Conservation (phyloP, 2,888 invertebrate genomes). For the Dione vanillae region DNA sequence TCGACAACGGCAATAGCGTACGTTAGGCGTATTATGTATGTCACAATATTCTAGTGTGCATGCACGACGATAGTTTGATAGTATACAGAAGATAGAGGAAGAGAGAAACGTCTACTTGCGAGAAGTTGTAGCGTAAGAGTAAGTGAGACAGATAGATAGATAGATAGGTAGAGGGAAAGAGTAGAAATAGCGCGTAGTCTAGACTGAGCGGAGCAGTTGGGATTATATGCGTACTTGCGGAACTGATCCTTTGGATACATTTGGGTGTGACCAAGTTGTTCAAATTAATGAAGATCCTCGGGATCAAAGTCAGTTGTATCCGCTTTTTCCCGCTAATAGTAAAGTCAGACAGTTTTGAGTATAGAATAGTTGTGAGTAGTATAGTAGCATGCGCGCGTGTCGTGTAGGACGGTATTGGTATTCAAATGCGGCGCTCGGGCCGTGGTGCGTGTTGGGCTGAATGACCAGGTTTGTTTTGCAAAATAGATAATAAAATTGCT, state of each 20-base stretch:
- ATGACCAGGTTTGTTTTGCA: constrained; percentile 48
- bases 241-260: constrained; percentile 73
- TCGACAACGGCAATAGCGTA: constrained; percentile 75
- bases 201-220: constrained; percentile 79
- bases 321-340: constrained; percentile 80
- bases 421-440: constrained; percentile 88
- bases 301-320: constrained; percentile 71
- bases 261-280: constrained; percentile 55
- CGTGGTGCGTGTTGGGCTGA: constrained; percentile 71
- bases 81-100: constrained; percentile 81
- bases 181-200: constrained; percentile 80
- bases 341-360: constrained; percentile 81
- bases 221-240: constrained; percentile 74
- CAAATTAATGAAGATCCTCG: constrained; percentile 65
- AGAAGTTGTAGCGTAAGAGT: constrained; percentile 80
- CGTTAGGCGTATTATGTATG: constrained; percentile 79
- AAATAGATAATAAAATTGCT: constrained; percentile 25
- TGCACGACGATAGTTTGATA: constrained; percentile 82
- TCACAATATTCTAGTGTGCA: constrained; percentile 83
- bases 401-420: constrained; percentile 87
- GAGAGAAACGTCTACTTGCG: constrained; percentile 80
- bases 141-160: constrained; percentile 75
- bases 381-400: constrained; percentile 82
- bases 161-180: constrained; percentile 69
- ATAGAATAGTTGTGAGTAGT: constrained; percentile 81